Evolutionary conservation across 2,888 invertebrate genomes (phyloP).

Genomic region (Coenonympha glycerion): DNA sequence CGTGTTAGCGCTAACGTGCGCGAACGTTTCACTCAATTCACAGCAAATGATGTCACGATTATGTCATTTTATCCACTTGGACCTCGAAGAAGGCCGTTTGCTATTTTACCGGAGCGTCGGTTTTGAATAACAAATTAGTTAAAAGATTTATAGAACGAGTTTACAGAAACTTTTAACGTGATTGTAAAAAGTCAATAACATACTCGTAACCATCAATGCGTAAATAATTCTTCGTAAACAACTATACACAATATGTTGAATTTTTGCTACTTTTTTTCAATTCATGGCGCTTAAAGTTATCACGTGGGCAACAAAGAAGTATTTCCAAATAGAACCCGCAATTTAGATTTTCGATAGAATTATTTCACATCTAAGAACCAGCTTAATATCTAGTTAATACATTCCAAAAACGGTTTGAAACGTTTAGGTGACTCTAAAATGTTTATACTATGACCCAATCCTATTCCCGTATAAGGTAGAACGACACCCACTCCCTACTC

Average conservation of each 20-base stretch:
- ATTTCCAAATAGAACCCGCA: slow-evolving; percentile 3
- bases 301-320: neutral
- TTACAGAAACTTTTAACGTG: slow-evolving; percentile 1
- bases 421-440: slow-evolving; percentile 12
- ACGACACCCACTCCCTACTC: slow-evolving; percentile 25
- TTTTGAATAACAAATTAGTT: slow-evolving; percentile 34
- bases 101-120: slow-evolving; percentile 19
- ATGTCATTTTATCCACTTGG: slow-evolving; percentile 29
- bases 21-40: slow-evolving; percentile 27
- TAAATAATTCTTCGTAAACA: neutral
- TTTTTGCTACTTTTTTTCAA: neutral
- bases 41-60: slow-evolving; percentile 33
- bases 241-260: neutral
- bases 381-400: too few relatives aligned
- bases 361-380: neutral
- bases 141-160: slow-evolving; percentile 10
- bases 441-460: slow-evolving; percentile 8
- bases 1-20: slow-evolving; percentile 18
- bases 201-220: neutral
- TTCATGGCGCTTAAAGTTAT: neutral
- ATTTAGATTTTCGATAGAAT: slow-evolving; percentile 6
- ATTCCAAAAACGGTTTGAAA: slow-evolving; percentile 1
- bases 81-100: slow-evolving; percentile 31
- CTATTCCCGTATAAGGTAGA: slow-evolving; percentile 21
- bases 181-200: neutral